phyloP scores from a whole-genome alignment of 2,888 invertebrate genomes.

The Halictus ligatus region DNA sequence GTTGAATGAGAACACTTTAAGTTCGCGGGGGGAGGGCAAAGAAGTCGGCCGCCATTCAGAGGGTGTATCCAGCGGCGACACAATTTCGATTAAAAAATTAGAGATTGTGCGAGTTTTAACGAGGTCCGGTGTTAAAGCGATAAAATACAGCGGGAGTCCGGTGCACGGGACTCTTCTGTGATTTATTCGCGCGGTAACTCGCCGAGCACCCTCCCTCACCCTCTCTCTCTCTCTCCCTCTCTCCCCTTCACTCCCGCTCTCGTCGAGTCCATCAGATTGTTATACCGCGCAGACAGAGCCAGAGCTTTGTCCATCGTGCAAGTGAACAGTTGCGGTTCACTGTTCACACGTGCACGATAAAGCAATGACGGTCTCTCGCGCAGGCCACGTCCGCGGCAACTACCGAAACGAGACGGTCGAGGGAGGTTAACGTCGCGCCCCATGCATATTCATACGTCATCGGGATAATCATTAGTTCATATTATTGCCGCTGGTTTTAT shows the following conservation, averaged over 20 bases:
- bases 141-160: background rate
- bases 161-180: background rate
- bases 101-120: background rate
- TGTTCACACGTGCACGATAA: slow-evolving; percentile 29
- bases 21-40: background rate
- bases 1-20: background rate
- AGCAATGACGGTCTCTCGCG: slow-evolving; percentile 16
- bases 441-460: slow-evolving; percentile 65
- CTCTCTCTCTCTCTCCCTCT: background rate
- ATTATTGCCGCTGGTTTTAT: slow-evolving; percentile 57
- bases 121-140: background rate
- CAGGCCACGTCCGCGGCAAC: slow-evolving; percentile 18
- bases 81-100: slow-evolving; percentile 7
- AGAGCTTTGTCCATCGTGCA: slow-evolving; percentile 39
- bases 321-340: slow-evolving; percentile 54
- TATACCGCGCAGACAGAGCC: slow-evolving; percentile 35
- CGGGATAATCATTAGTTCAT: slow-evolving; percentile 58
- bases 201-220: slow-evolving; percentile 10
- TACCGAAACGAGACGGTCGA: slow-evolving; percentile 31
- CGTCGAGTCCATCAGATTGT: slow-evolving; percentile 42
- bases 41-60: background rate
- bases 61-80: background rate
- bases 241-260: background rate
- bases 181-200: slow-evolving; percentile 22
- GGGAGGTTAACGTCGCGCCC: slow-evolving; percentile 40